These are phyloP conservation scores for Struthio camelus DNA, from an alignment of 2,113 vertebrate species.

Conservation along the genomic window DNA sequence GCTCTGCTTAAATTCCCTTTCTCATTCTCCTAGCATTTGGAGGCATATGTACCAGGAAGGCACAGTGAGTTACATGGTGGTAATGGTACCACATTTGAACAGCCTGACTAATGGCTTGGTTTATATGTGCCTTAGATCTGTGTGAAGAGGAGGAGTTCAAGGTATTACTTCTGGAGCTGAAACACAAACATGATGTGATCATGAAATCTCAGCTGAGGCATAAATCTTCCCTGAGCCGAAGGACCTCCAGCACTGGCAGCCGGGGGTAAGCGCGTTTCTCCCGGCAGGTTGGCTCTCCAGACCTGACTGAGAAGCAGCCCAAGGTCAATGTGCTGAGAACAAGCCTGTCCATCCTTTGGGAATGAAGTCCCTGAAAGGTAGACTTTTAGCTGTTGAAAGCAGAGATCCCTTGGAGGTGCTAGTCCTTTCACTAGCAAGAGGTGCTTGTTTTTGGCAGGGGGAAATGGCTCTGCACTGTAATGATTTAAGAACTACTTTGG, in stretches of 20 bases:
- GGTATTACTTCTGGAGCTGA: conserved; percentile 90
- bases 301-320: neutral
- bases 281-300: neutral
- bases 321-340: rapidly evolving
- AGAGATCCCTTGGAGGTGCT: neutral
- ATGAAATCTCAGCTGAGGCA: conserved; percentile 98
- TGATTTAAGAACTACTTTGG: neutral
- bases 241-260: conserved; percentile 94
- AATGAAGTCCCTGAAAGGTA: neutral
- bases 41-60: neutral
- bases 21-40: neutral
- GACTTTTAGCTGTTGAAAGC: neutral
- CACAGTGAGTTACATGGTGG: neutral
- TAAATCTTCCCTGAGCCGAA: conserved; percentile 92
- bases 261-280: conserved; percentile 83
- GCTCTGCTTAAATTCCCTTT: neutral
- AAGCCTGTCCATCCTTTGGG: neutral
- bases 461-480: neutral
- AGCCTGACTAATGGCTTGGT: neutral
- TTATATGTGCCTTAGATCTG: conserved; percentile 78
- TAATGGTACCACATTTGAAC: neutral
- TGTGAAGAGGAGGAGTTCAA: conserved; percentile 97
- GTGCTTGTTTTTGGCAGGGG: neutral
- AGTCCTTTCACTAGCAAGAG: neutral
- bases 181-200: conserved; percentile 96